phyloP scores from a whole-genome alignment of 1,140 invertebrate species.

The Solen grandis region DNA sequence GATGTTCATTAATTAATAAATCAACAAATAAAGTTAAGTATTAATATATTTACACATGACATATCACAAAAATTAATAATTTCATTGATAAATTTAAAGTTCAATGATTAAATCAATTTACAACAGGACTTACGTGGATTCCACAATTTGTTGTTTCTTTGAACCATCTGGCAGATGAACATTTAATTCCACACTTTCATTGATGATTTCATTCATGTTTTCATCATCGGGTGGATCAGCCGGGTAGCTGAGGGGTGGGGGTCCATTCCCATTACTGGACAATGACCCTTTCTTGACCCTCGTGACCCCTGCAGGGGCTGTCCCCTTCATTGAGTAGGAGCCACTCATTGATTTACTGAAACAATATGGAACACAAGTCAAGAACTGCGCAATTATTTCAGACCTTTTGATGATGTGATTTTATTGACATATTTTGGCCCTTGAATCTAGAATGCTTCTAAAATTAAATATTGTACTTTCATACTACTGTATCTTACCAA shows the following conservation, averaged over 20 bases:
- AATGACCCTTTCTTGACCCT: slow-evolving; percentile 44
- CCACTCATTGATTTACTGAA: slow-evolving; percentile 57
- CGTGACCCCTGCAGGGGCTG: background rate
- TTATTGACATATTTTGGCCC: no score
- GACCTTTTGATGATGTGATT: no score
- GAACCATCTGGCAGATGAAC: slow-evolving; percentile 87
- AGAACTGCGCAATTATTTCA: no score
- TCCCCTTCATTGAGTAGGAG: slow-evolving; percentile 55
- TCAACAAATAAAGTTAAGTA: no score
- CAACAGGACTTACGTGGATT: slow-evolving; percentile 84
- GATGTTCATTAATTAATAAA: no score
- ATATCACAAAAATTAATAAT: background rate
- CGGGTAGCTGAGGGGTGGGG: slow-evolving; percentile 62
- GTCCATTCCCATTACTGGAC: slow-evolving; percentile 65
- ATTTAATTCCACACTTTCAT: slow-evolving; percentile 88
- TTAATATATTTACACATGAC: background rate
- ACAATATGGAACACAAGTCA: no score
- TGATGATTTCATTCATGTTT: slow-evolving; percentile 85
- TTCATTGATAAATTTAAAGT: background rate
- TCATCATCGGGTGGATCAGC: slow-evolving; percentile 74
- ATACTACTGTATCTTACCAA: no score
- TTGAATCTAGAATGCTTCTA: no score
- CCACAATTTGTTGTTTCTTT: slow-evolving; percentile 85
- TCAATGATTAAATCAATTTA: background rate
- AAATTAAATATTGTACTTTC: no score